A percentile compares a stretch with the other conserved stretches of the same genome.
Conservation (phyloP, 1,140 invertebrate genomes). For the Eubasilissa regina region DNA sequence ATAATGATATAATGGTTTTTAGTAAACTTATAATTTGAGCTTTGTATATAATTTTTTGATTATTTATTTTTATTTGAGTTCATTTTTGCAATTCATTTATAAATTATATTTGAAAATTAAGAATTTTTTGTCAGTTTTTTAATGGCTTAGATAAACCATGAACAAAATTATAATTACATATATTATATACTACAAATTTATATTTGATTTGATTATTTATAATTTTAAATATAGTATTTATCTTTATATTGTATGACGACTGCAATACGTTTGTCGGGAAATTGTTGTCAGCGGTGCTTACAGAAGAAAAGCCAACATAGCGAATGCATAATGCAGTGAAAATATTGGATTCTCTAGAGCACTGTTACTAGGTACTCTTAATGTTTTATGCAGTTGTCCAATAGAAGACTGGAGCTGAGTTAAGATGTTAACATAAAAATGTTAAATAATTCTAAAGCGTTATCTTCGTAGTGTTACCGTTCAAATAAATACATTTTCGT, state of each 20-base stretch:
- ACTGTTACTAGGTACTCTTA: neutral
- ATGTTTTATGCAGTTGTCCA: conserved; percentile 1
- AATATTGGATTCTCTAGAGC: conserved; percentile 12
- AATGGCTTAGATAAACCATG: too few relatives aligned
- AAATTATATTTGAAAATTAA: too few relatives aligned
- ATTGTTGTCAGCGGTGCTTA: conserved; percentile 15
- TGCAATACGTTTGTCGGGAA: neutral
- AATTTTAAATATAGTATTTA: neutral
- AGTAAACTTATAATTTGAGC: too few relatives aligned
- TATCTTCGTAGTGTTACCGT: too few relatives aligned
- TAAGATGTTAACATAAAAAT: neutral
- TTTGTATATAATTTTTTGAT: too few relatives aligned
- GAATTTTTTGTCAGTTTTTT: too few relatives aligned
- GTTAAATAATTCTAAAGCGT: neutral
- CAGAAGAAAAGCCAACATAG: conserved; percentile 5
- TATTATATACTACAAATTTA: too few relatives aligned
- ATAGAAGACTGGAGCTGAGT: neutral
- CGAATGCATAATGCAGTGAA: conserved; percentile 26
- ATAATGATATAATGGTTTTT: too few relatives aligned
- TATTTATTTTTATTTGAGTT: too few relatives aligned
- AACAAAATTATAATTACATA: too few relatives aligned
- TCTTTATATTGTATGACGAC: neutral
- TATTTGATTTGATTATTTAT: neutral
- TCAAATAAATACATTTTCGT: too few relatives aligned
- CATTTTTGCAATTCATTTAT: too few relatives aligned